Evolutionary conservation across 2,797 vertebrate species (phyloP).

Genomic region (Scyliorhinus canicula): DNA sequence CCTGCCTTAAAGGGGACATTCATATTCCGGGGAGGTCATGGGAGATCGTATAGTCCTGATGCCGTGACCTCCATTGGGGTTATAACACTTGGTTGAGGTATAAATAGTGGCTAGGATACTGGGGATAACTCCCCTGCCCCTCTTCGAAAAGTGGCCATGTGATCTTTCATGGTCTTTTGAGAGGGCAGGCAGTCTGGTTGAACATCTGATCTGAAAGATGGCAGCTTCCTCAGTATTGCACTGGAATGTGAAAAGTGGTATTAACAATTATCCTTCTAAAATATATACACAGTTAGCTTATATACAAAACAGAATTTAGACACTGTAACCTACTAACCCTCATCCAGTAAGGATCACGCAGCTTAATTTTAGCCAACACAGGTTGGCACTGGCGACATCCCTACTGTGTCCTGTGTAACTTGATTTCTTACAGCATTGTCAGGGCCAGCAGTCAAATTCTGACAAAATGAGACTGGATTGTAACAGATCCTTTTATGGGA

Average conservation of each 20-base stretch:
- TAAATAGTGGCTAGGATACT: neutral
- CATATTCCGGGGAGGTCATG: too few species aligned
- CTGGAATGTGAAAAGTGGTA: neutral
- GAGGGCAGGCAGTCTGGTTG: neutral
- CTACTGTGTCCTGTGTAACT: neutral
- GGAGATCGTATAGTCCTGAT: too few species aligned
- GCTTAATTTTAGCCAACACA: neutral
- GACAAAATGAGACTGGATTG: neutral
- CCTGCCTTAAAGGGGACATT: too few species aligned
- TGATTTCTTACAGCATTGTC: neutral
- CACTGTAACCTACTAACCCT: neutral
- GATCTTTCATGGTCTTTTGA: neutral
- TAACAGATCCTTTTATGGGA: neutral
- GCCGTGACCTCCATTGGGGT: too few species aligned
- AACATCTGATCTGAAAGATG: neutral
- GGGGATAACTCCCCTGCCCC: neutral
- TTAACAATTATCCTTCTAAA: neutral
- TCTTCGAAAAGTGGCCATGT: neutral
- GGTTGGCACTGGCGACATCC: neutral
- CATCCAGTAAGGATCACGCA: neutral
- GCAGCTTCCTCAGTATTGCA: neutral
- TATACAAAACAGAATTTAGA: neutral
- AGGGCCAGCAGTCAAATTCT: neutral
- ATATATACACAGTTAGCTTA: neutral
- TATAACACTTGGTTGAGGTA: neutral